Evolutionary conservation across 2,113 vertebrate species (phyloP), one percentile per base, ranked within the genome.

Genomic region (Micronisus gabar): DNA sequence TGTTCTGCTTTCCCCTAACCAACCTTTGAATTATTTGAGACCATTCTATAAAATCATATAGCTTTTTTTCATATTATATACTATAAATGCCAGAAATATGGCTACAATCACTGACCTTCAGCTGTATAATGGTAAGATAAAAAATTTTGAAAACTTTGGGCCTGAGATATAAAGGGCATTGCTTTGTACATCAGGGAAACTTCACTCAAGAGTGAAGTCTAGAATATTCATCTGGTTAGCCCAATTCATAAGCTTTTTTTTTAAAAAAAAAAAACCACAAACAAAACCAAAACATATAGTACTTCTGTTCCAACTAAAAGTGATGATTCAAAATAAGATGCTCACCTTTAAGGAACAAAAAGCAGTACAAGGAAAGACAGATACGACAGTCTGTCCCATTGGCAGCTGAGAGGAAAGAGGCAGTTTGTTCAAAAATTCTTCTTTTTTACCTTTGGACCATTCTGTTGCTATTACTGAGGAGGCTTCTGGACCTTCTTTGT

Each of bases 61-160:
- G 8, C n/a, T 86, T 92, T 96, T 78, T 89, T 83, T 95, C 14
- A 9, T 29, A 38, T 88, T 73, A 66, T 10, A 38, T 79, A 45
- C 17, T 87, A 6, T 92, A 96, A 97, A 97, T 98, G 94, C 89
- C 86, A 91, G 68, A 90, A 87, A 71, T 96, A 65, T 14, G 72
- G 47, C 34, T 95, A 76, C 86, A 88, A 10, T 95, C 63, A 62
- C 65, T 97, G 90, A 95, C 85, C 96, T 97, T 96, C 71, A 92
- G 14, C 58, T 90, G 52, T 76, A 29, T 79, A 97, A 86, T 88
- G 58, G 68, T 86, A 84, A 94, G 90, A 66, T 81, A 85, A 97
- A 87, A 86, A 30, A 75, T 88, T 82, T 83, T 26, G 18, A 48
- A 96, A 58, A n/a, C 53, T 95, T 90, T 93, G 70, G 55, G 56